A percentile compares a stretch with the other conserved stretches of the same genome.
Conservation (phyloP, 2,797 vertebrate genomes). For the Microhierax caerulescens region DNA sequence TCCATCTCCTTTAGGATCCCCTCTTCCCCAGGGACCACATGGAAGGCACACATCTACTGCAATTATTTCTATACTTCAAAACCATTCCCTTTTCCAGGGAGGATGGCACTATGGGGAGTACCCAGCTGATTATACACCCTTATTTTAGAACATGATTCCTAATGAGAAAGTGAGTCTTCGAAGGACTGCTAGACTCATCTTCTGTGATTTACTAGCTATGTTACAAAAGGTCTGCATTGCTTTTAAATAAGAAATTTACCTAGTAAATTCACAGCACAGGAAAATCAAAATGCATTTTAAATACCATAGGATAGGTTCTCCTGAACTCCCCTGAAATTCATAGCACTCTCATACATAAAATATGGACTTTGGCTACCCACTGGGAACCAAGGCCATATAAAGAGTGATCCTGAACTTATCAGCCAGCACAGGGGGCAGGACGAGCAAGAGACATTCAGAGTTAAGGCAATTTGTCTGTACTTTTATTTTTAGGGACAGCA, state of each 20-base stretch:
- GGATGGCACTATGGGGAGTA: background rate
- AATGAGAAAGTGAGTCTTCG: background rate
- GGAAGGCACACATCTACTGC: background rate
- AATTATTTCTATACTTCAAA: background rate
- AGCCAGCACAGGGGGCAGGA: constrained; percentile 57
- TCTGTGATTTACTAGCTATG: background rate
- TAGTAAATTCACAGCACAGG: background rate
- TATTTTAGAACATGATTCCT: background rate
- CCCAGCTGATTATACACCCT: background rate
- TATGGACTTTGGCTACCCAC: fast-evolving
- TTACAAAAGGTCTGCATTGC: background rate
- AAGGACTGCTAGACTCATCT: background rate
- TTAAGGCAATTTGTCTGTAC: background rate
- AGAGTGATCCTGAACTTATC: background rate
- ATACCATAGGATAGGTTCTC: background rate
- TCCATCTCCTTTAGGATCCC: background rate
- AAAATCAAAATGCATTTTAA: background rate
- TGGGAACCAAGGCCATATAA: background rate
- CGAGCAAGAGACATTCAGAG: background rate
- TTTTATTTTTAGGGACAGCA: background rate
- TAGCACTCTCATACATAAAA: background rate
- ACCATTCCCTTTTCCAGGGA: background rate
- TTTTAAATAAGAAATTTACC: background rate
- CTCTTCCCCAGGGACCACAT: fast-evolving
- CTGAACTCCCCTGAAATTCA: background rate